Conservation (phyloP, 2,888 invertebrate genomes). For the Acanthosoma haemorrhoidale region DNA sequence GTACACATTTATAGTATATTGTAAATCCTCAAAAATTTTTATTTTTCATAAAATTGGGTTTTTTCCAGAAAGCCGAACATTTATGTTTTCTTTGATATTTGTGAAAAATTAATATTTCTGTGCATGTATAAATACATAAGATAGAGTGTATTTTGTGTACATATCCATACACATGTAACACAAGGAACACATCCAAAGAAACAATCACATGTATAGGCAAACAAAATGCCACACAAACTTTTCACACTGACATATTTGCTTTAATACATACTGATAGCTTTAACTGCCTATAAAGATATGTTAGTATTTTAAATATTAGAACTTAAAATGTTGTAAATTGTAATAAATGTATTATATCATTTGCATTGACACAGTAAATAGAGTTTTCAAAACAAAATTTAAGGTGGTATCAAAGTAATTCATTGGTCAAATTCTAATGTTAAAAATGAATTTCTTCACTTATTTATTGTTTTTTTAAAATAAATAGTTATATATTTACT, state of each 20-base stretch:
- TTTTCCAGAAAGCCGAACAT: background rate
- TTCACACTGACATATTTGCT: background rate
- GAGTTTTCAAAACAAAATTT: background rate
- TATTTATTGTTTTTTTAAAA: background rate
- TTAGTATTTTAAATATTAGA: constrained; percentile 12
- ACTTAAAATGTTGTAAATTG: background rate
- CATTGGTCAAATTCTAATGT: background rate
- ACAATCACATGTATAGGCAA: background rate
- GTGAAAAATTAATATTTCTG: too few species aligned
- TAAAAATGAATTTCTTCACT: too few species aligned
- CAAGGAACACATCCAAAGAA: background rate
- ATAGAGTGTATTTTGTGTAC: too few species aligned
- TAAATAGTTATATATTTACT: background rate
- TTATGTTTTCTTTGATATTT: background rate
- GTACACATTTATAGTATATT: background rate
- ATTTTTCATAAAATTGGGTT: background rate
- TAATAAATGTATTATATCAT: constrained; percentile 8
- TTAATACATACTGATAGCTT: constrained; percentile 10
- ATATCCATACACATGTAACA: too few species aligned
- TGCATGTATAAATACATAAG: background rate
- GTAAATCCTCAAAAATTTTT: background rate
- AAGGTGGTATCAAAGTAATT: background rate
- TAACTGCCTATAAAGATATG: constrained; percentile 5
- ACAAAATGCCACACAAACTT: background rate
- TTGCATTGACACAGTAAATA: background rate